A percentile compares a stretch with the other conserved stretches of the same genome.
phyloP scores from a whole-genome alignment of 1,140 invertebrate genomes.

The Drosophila pandora region DNA sequence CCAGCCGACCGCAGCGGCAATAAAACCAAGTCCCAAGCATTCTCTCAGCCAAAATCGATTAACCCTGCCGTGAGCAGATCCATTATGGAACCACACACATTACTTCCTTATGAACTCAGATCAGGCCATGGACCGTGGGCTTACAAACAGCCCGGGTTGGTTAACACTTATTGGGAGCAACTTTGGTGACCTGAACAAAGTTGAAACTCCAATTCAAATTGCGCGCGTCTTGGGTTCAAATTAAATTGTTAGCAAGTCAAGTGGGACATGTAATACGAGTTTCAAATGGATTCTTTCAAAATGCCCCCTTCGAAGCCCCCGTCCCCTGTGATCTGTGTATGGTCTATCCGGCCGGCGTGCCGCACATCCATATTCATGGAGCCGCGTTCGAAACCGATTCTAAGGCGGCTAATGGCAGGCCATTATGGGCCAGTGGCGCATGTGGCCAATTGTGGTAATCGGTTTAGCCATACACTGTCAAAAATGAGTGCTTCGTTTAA shows the following conservation, averaged over 20 bases:
- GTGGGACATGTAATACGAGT: slow-evolving; percentile 71
- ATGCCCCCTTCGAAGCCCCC: slow-evolving; percentile 15
- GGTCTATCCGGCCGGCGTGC: slow-evolving; percentile 1
- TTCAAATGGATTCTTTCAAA: slow-evolving; percentile 70
- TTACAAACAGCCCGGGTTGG: slow-evolving; percentile 16
- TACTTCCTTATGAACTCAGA: slow-evolving; percentile 33
- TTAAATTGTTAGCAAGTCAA: slow-evolving; percentile 80
- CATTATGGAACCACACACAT: slow-evolving; percentile 41
- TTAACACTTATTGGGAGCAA: slow-evolving; percentile 16
- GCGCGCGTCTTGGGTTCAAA: slow-evolving; percentile 68
- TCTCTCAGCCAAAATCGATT: slow-evolving; percentile 36
- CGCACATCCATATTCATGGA: slow-evolving; percentile 26
- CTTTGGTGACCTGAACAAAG: slow-evolving; percentile 39
- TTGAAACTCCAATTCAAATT: slow-evolving; percentile 48
- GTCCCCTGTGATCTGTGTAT: not conserved
- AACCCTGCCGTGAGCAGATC: slow-evolving; percentile 48
- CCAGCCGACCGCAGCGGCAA: slow-evolving; percentile 32
- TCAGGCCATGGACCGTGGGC: slow-evolving; percentile 3
- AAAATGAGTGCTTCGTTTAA: no score
- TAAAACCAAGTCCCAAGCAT: slow-evolving; percentile 29
- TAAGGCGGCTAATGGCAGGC: slow-evolving; percentile 43
- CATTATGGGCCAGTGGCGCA: slow-evolving; percentile 28
- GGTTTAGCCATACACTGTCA: slow-evolving; percentile 2
- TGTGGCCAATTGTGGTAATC: slow-evolving; percentile 44
- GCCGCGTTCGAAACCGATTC: slow-evolving; percentile 45